Evolutionary conservation across 2,113 vertebrate species (phyloP).

Genomic region (Polypterus senegalus): DNA sequence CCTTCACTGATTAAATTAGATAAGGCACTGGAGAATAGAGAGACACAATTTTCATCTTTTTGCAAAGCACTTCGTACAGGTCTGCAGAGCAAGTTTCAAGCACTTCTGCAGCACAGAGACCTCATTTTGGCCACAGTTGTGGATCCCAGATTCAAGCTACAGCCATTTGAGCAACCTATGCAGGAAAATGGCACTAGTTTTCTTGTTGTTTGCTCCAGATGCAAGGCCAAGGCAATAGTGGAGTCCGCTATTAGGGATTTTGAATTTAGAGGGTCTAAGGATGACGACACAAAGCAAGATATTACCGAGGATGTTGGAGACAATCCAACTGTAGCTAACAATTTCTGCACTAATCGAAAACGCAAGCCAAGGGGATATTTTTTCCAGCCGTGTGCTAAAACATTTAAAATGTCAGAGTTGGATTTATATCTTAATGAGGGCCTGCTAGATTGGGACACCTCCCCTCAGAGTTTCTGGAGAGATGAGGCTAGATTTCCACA

Average conservation of each 20-base stretch:
- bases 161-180: slow-evolving; percentile 36
- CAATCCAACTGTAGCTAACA: neutral
- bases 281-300: slow-evolving; percentile 6
- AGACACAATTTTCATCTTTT: slow-evolving; percentile 40
- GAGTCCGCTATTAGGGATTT: slow-evolving; percentile 20
- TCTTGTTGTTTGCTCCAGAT: slow-evolving; percentile 35
- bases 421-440: slow-evolving; percentile 41
- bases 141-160: slow-evolving; percentile 48
- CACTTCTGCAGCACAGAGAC: slow-evolving; percentile 39
- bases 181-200: slow-evolving; percentile 12
- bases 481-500: slow-evolving; percentile 33
- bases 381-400: slow-evolving; percentile 30
- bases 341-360: slow-evolving; percentile 25
- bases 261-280: slow-evolving; percentile 5
- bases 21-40: slow-evolving; percentile 32
- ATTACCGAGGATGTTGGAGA: neutral
- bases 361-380: slow-evolving; percentile 34
- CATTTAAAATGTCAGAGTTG: slow-evolving; percentile 32
- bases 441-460: slow-evolving; percentile 20
- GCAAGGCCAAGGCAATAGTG: slow-evolving; percentile 26
- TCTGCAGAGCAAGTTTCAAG: slow-evolving; percentile 38
- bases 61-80: slow-evolving; percentile 40
- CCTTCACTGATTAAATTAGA: slow-evolving; percentile 45
- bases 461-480: slow-evolving; percentile 37
- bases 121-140: slow-evolving; percentile 44